Base-by-base conservation (phyloP, 35 echinoderm and acorn worm species). In the Amphiura filiformis region DNA sequence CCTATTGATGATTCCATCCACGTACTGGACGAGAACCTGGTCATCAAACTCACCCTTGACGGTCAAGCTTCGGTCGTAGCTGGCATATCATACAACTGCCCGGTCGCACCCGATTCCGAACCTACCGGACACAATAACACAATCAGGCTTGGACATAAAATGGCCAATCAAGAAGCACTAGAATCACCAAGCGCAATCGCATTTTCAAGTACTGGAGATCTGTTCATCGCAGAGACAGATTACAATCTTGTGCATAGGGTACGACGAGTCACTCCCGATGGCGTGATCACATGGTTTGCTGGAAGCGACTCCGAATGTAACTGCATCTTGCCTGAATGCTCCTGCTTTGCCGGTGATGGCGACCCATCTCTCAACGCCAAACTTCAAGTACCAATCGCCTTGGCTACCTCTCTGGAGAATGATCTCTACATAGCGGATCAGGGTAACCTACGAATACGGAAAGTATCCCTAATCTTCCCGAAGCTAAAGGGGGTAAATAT, bases 401-500 rank as follows among this genome's bases (percentile, higher is more conserved):
- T 99, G 31, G 87, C 93, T 38, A 87, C 92, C 26, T 38, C 76
- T 23, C 39, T 36, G 32, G 70, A 93, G 57, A 77, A 84, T 23
- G 85, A 89, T 30, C 82, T 99, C 1, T 77, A 91, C 37, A 86
- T 99, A 34, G 88, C 93, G 0, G 96, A 99, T 85, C 96, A 99
- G 87, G 90, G 96, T 31, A 99, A 99, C 65, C 76, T 94, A 11
- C 90, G 96, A 76, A 79, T 99, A n/a, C 96, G 93, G 1, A 87
- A 61, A 31, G 76, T 99, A 30, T 39, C 75, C 39, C 95, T 0
- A 37, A 82, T 26, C 81, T 94, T 20, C 76, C 86, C 0, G 84
- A 89, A 3, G 57, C 39, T 38, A 80, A 86, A 32, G 37, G 78
- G 33, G 80, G 81, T 18, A 39, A 83, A 70, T 97, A 91, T 41